Evolutionary conservation across 2,888 invertebrate genomes (phyloP), one percentile per base, ranked within the genome.

Genomic region (Drosophila fungiperda): DNA sequence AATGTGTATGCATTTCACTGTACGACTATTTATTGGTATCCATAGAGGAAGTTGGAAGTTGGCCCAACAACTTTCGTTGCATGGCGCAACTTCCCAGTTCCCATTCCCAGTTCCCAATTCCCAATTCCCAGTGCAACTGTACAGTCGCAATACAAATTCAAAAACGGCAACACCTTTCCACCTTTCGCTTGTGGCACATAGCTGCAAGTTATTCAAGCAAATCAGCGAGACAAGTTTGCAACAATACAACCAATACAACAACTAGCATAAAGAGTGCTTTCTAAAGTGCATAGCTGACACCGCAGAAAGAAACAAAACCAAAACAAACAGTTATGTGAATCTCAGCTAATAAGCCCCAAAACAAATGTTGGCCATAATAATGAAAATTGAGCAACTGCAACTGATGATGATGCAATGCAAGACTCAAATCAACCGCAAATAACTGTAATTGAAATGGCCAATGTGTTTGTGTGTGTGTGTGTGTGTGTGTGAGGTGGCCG

Each of bases 341-440:
- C 73, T 50, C 73, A 72, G 85, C 73, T 84, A 85, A 85, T 89
- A 82, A 84, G 85, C 54, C 29, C 61, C 80, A 48, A 48, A 59
- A 55, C 68, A 69, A 80, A 83, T 86, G 78, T 72, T 62, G 73
- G 50, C 71, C 89, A 70, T 88, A 83, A 83, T 89, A 83, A 85
- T 85, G 89, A 85, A 85, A 87, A 89, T 85, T 87, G 78, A 78
- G 85, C 73, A 87, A 88, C 77, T 73, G 68, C 69, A 77, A 75
- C 75, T 59, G 70, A 54, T 63, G 72, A 80, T 76, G 72, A 79
- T 82, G 82, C 79, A 83, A 78, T 71, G 66, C 49, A 65, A 81
- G 33, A 62, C 72, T 55, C 67, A 83, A 81, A 81, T 80, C 70
- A 78, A 62, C 73, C 48, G 63, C 59, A 82, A 79, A 76, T 80